These are phyloP conservation scores for Porites lobata DNA, from an alignment of 92 coral and sea anemone genomes.

Conservation along the genomic window DNA sequence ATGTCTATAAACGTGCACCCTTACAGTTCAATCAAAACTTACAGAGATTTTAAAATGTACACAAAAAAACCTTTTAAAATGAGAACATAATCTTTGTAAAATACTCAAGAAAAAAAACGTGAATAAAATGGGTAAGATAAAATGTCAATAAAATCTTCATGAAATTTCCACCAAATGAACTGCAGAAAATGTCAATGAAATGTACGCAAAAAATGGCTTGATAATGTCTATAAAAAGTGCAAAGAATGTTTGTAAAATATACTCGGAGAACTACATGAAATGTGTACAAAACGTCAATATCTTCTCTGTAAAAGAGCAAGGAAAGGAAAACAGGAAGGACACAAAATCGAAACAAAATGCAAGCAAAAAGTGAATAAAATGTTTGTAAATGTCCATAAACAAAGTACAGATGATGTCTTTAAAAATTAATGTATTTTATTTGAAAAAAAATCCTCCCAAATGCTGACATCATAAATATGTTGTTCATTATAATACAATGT, in stretches of 20 bases:
- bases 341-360: neutral
- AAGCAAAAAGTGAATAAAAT: too few relatives aligned
- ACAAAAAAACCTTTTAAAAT: too few relatives aligned
- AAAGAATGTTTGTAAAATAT: neutral
- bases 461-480: too few relatives aligned
- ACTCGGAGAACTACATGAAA: neutral
- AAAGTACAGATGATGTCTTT: neutral
- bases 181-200: constrained; percentile 2
- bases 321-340: neutral
- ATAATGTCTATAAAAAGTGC: neutral
- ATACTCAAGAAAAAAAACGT: neutral
- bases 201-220: neutral
- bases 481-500: too few relatives aligned
- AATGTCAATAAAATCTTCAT: neutral
- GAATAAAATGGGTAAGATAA: neutral
- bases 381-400: neutral
- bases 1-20: neutral
- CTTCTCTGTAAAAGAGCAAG: too few relatives aligned
- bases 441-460: neutral
- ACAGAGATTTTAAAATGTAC: neutral
- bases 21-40: neutral
- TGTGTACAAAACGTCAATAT: neutral
- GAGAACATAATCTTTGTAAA: neutral
- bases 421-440: neutral
- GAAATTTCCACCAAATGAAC: neutral